phyloP scores from a whole-genome alignment of 2,113 vertebrate genomes.

The Mirza zaza region DNA sequence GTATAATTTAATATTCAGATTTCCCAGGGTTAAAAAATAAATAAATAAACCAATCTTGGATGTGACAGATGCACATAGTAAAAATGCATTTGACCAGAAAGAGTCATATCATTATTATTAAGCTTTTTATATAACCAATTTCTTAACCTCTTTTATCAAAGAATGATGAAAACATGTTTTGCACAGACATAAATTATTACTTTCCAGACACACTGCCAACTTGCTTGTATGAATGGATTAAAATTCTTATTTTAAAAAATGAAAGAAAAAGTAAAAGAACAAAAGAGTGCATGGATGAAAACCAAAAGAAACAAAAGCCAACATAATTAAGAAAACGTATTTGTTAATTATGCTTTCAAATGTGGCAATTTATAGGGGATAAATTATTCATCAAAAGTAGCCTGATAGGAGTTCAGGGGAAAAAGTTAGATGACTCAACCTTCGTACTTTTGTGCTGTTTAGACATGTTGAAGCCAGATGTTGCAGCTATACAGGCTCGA shows the following conservation, averaged over 20 bases:
- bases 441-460: constrained; percentile 90
- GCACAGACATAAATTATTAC: constrained; percentile 79
- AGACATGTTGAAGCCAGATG: constrained; percentile 98
- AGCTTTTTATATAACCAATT: constrained; percentile 31
- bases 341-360: constrained; percentile 96
- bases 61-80: not conserved
- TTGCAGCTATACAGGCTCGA: constrained; percentile 71
- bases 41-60: not conserved
- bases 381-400: constrained; percentile 97
- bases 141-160: constrained; percentile 52
- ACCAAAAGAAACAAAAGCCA: constrained; percentile 78
- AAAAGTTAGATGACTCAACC: constrained; percentile 91
- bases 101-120: not conserved
- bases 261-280: constrained; percentile 83
- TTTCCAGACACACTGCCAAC: constrained; percentile 79
- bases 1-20: constrained; percentile 63
- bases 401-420: constrained; percentile 91
- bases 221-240: constrained; percentile 78
- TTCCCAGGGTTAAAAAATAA: constrained; percentile 54
- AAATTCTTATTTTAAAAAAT: constrained; percentile 78
- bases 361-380: constrained; percentile 95
- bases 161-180: constrained; percentile 74
- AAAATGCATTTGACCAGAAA: constrained; percentile 51
- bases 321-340: constrained; percentile 96
- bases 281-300: constrained; percentile 85